Evolutionary conservation across 2,797 vertebrate species (phyloP).

Genomic region (Neostethus bicornis): DNA sequence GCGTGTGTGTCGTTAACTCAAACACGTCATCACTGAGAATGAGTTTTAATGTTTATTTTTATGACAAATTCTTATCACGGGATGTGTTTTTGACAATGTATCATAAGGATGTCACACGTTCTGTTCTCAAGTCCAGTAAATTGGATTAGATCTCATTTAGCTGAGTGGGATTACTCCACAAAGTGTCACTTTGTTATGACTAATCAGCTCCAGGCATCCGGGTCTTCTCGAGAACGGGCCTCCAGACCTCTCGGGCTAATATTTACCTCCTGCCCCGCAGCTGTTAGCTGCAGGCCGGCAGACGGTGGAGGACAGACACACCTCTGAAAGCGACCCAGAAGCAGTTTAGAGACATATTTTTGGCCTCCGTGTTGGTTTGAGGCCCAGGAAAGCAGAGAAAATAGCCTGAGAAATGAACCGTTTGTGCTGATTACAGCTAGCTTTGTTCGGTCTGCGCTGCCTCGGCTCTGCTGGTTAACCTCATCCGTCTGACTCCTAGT

Average conservation of each 20-base stretch:
- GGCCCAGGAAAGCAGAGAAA: conserved; percentile 37
- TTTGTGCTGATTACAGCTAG: conserved; percentile 53
- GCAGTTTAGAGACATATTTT: conserved; percentile 36
- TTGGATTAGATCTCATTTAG: conserved; percentile 78
- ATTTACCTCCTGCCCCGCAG: conserved; percentile 73
- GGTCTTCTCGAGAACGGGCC: too few relatives aligned
- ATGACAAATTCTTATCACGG: too few relatives aligned
- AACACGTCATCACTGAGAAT: too few relatives aligned
- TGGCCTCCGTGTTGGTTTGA: conserved; percentile 27
- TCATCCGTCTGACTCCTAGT: conserved; percentile 49
- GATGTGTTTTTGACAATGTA: too few relatives aligned
- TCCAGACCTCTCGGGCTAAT: conserved; percentile 67
- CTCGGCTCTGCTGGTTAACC: conserved; percentile 45
- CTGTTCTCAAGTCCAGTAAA: too few relatives aligned
- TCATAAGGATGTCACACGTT: too few relatives aligned
- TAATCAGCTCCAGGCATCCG: conserved; percentile 76
- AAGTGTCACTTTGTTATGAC: conserved; percentile 81
- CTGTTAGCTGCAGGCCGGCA: conserved; percentile 59
- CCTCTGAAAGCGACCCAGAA: conserved; percentile 54
- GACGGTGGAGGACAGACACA: conserved; percentile 42
- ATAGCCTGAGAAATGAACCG: conserved; percentile 14
- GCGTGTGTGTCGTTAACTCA: too few relatives aligned
- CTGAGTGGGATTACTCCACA: conserved; percentile 74
- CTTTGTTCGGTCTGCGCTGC: conserved; percentile 39
- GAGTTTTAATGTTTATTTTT: too few relatives aligned